A percentile compares a stretch with the other conserved stretches of the same genome.
Evolutionary conservation across 2,797 vertebrate genomes (phyloP).

Genomic region (Falco columbarius): DNA sequence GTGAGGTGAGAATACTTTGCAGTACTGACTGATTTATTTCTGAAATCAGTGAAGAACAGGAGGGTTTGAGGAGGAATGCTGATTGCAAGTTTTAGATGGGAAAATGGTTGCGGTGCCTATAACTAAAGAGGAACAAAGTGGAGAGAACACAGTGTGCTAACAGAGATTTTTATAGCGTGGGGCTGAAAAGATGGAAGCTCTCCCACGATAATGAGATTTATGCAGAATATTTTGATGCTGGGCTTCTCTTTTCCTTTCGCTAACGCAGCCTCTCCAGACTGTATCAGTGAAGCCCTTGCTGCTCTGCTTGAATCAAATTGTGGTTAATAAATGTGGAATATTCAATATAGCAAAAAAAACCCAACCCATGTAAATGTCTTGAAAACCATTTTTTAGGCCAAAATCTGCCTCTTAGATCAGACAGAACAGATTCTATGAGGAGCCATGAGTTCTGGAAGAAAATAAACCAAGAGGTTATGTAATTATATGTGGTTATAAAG

Average conservation of each 20-base stretch:
- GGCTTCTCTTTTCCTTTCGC: slow-evolving; percentile 7
- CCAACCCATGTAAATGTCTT: slow-evolving; percentile 51
- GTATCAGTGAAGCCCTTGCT: slow-evolving; percentile 12
- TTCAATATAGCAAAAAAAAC: slow-evolving; percentile 15
- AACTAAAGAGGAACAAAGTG: slow-evolving; percentile 18
- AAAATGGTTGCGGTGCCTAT: not conserved
- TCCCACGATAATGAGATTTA: slow-evolving; percentile 14
- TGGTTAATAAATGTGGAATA: slow-evolving; percentile 65
- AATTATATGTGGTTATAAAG: slow-evolving; percentile 73
- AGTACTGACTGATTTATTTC: not conserved
- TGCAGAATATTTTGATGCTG: slow-evolving; percentile 5
- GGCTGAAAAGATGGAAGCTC: slow-evolving; percentile 53
- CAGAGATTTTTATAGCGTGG: slow-evolving; percentile 27
- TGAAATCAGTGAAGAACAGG: not conserved
- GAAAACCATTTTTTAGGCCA: slow-evolving; percentile 31
- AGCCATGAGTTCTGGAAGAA: slow-evolving; percentile 71
- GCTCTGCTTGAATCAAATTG: slow-evolving; percentile 49
- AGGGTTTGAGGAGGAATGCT: not conserved
- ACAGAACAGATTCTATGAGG: slow-evolving; percentile 63
- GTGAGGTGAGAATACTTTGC: not conserved
- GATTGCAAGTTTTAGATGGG: not conserved
- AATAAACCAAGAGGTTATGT: slow-evolving; percentile 74
- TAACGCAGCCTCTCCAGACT: slow-evolving; percentile 6
- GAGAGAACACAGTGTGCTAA: slow-evolving; percentile 50
- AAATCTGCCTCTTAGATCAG: slow-evolving; percentile 60